Percentiles rank a stretch among this genome's conserved stretches.
These are phyloP conservation scores for Ammospiza maritima DNA, from an alignment of 2,797 vertebrate species.

Conservation along the genomic window DNA sequence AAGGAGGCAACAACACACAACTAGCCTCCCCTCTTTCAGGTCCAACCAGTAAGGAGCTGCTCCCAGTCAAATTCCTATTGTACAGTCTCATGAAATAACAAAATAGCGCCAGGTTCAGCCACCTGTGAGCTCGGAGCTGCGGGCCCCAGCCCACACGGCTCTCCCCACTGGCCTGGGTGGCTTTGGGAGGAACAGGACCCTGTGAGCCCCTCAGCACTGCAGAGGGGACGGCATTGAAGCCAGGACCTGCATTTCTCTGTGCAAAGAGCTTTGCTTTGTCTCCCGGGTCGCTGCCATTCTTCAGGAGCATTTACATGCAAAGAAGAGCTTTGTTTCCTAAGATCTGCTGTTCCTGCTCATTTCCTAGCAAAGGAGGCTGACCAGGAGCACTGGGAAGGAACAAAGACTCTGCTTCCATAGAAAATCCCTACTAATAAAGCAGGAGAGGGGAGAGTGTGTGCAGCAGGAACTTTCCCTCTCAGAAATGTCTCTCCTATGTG, in stretches of 20 bases:
- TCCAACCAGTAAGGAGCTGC: not conserved
- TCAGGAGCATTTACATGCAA: conserved; percentile 62
- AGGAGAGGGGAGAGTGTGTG: not conserved
- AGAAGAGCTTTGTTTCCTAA: conserved; percentile 44
- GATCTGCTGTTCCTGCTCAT: conserved; percentile 41
- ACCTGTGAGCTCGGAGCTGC: not conserved
- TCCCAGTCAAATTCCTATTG: not conserved
- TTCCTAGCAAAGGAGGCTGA: conserved; percentile 19
- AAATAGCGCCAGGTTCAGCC: not conserved
- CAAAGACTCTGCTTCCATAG: conserved; percentile 53
- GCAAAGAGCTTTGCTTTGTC: conserved; percentile 35
- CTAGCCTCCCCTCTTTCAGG: no score
- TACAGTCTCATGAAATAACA: not conserved
- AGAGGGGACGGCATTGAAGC: not conserved
- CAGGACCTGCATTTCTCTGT: not conserved
- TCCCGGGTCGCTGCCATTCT: conserved; percentile 9
- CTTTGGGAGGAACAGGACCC: not conserved
- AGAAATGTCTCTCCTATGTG: not conserved
- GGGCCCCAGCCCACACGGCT: fast-evolving
- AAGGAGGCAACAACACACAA: not conserved
- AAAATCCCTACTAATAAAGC: conserved; percentile 43
- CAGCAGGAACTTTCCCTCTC: not conserved
- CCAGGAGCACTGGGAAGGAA: conserved; percentile 7
- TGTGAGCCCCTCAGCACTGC: not conserved
- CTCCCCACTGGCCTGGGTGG: not conserved